Conservation (phyloP, 2,797 vertebrate species). For the Dromococcyx pavoninus region DNA sequence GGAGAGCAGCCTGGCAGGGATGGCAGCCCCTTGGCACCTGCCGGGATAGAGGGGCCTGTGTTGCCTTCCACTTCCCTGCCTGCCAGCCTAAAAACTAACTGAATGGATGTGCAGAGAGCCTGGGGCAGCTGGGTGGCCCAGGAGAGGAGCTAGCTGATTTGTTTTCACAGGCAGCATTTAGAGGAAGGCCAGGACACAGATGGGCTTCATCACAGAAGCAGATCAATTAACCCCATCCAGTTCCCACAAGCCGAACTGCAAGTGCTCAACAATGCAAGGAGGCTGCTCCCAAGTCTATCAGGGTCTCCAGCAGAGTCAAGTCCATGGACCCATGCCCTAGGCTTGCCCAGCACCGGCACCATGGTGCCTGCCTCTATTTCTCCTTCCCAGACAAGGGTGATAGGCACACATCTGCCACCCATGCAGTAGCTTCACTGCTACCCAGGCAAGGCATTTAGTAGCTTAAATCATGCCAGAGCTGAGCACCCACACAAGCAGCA, state of each 20-base stretch:
- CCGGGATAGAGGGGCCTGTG: not conserved
- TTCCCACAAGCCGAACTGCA: not conserved
- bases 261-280: slow-evolving; percentile 5
- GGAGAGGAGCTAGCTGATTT: slow-evolving; percentile 36
- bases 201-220: slow-evolving; percentile 41
- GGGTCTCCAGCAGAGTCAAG: not conserved
- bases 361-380: not conserved
- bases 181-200: slow-evolving; percentile 21
- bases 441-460: not conserved
- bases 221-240: slow-evolving; percentile 63
- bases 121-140: not conserved
- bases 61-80: not conserved
- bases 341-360: not conserved
- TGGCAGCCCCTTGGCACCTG: not conserved
- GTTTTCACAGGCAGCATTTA: slow-evolving; percentile 55
- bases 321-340: fast-evolving
- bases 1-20: not conserved
- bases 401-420: not conserved
- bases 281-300: not conserved
- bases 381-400: not conserved
- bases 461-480: not conserved
- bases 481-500: not conserved
- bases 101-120: slow-evolving; percentile 35
- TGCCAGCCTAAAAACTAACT: slow-evolving; percentile 8
- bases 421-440: not conserved